Evolutionary conservation across 2,797 vertebrate species (phyloP), one percentile per base, ranked within the genome.

Genomic region (Zenarchopterus dispar): DNA sequence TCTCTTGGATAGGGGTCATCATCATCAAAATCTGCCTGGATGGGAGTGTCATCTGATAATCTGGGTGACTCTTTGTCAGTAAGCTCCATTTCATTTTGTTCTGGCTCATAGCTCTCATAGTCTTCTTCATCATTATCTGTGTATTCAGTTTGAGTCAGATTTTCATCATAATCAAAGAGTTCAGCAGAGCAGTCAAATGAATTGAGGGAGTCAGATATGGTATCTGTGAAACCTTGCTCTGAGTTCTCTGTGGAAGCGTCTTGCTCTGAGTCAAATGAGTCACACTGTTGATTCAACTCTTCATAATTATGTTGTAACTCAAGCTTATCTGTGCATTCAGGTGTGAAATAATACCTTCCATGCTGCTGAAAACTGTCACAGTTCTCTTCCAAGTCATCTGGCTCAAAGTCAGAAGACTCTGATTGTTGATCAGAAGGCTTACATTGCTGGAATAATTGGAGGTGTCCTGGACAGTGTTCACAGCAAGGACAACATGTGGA

Each of bases 361-460:
- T 43, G 57, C 49, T 70, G 69, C 47, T 19, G 78, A 44, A 80
- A 80, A 76, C 60, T 59, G 33, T 70, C 79, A 70, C 43, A 74
- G 71, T 76, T 80, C 33, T 70, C 59, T 39, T 67, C 59, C 64
- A 70, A 73, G 51, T 69, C 47, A 54, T 87, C 80, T 65, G 84
- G 63, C 77, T 85, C 86, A 57, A 49, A 73, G 67, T 79, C 73
- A 41, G 70, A 67, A 78, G 71, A 72, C 52, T 80, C 73, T 18
- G 66, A 73, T 62, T 75, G 85, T 49, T 81, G 76, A 85, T 78
- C 69, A 62, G 63, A 54, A 62, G 81, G 58, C 57, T 82, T 39
- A 47, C 87, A 88, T 85, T 81, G 84, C 66, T 84, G 75, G 73
- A 82, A 90, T 88, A 84, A 73, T 31, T 73, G 57, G 68, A 87